Percentiles rank a stretch among this genome's conserved stretches.
Evolutionary conservation across 2,797 vertebrate genomes (phyloP).

Genomic region (Morelia viridis): DNA sequence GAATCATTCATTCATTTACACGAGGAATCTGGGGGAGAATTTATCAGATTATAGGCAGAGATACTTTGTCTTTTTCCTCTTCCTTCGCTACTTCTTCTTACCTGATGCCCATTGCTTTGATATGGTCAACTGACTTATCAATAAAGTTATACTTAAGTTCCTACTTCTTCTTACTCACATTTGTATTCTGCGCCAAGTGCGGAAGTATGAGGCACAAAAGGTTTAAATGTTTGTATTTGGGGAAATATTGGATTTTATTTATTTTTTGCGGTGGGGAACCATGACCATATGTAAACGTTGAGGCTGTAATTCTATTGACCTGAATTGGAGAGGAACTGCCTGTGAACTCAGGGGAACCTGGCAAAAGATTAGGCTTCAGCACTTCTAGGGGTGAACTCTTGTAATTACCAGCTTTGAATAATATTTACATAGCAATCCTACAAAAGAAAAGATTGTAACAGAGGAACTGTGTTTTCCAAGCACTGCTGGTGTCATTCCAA

Average conservation of each 20-base stretch:
- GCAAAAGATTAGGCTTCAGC: neutral
- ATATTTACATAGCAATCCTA: neutral
- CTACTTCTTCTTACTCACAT: neutral
- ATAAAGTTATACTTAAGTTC: neutral
- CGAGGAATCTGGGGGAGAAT: neutral
- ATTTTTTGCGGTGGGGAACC: neutral
- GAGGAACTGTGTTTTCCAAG: neutral
- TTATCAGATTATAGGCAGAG: neutral
- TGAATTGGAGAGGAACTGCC: neutral
- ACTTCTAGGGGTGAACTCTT: neutral
- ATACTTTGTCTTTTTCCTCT: neutral
- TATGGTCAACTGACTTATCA: neutral
- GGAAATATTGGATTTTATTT: neutral
- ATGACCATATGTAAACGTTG: neutral
- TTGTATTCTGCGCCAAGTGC: neutral
- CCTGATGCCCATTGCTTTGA: neutral
- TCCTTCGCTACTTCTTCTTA: conserved; percentile 8
- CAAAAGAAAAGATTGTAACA: neutral
- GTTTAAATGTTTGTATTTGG: neutral
- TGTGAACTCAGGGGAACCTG: neutral
- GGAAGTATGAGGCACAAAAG: neutral
- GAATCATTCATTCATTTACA: neutral
- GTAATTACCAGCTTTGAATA: neutral
- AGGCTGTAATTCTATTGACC: neutral
- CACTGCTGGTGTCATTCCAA: neutral